Percentiles rank a stretch among this genome's conserved stretches.
phyloP scores from a whole-genome alignment of 2,888 invertebrate species.

The Trachelus troglodyta region DNA sequence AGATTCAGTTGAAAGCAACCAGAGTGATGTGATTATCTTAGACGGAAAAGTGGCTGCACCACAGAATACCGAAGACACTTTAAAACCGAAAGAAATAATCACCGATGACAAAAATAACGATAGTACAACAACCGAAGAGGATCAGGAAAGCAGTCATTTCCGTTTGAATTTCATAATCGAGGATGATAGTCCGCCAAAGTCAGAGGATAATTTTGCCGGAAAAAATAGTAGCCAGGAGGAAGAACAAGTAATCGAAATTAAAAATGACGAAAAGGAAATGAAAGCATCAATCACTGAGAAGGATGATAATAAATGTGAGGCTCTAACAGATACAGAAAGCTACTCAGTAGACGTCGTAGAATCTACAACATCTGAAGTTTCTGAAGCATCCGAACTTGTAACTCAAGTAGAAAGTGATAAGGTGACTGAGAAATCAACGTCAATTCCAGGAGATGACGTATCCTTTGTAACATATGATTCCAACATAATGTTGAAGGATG shows the following conservation, averaged over 20 bases:
- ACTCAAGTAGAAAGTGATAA: conserved; percentile 10
- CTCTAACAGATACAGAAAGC: conserved; percentile 37
- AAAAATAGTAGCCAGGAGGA: background rate
- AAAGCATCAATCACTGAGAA: conserved; percentile 22
- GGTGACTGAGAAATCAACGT: conserved; percentile 27
- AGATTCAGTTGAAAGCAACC: background rate
- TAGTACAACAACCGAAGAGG: background rate
- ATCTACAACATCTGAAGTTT: conserved; percentile 50
- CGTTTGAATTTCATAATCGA: conserved; percentile 8
- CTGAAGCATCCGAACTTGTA: conserved; percentile 34
- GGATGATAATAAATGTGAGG: conserved; percentile 35
- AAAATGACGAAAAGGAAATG: conserved; percentile 7
- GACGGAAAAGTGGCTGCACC: background rate
- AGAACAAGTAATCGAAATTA: background rate
- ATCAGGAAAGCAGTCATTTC: background rate
- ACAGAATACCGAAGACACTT: conserved; percentile 26
- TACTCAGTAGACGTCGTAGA: conserved; percentile 49
- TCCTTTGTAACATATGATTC: conserved; percentile 52
- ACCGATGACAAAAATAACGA: conserved; percentile 12
- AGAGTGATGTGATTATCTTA: conserved; percentile 1
- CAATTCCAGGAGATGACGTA: conserved; percentile 29
- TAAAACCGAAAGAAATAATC: conserved; percentile 19
- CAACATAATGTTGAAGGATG: conserved; percentile 54
- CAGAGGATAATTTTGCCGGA: background rate
- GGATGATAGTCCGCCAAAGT: conserved; percentile 12